Percentiles rank a stretch among this genome's conserved stretches.
Conservation (phyloP, 2,888 invertebrate species). For the Caenorhabditis wallacei region DNA sequence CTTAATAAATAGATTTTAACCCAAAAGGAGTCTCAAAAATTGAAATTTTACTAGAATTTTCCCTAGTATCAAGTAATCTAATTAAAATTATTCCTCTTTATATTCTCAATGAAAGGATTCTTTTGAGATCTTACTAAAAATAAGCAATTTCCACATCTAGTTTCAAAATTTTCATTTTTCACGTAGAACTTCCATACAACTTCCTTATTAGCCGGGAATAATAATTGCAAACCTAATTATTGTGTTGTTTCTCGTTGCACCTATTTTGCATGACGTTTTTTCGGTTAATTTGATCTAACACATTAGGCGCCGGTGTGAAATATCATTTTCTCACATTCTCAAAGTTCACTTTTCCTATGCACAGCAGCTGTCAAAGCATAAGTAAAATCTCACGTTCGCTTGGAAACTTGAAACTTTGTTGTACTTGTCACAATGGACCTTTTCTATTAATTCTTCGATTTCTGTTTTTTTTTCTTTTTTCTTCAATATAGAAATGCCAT, state of each 20-base stretch:
- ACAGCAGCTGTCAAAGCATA: conserved; percentile 31
- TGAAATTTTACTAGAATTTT: no score
- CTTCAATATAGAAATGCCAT: background rate
- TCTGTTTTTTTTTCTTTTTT: background rate
- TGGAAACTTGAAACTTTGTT: conserved; percentile 38
- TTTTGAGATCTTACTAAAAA: no score
- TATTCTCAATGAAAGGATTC: no score
- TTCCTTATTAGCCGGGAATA: conserved; percentile 12
- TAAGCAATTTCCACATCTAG: no score
- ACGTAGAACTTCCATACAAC: background rate
- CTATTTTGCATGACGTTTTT: conserved; percentile 33
- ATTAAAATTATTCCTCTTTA: no score
- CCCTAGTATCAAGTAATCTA: no score
- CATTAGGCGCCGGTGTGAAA: conserved; percentile 19
- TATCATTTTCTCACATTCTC: conserved; percentile 23
- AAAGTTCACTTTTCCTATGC: conserved; percentile 11
- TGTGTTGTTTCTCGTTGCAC: conserved; percentile 14
- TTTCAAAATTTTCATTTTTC: background rate
- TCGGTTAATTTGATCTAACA: conserved; percentile 24
- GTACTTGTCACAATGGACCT: conserved; percentile 26
- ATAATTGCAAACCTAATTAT: conserved; percentile 8
- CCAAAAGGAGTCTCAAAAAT: background rate
- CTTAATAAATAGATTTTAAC: no score
- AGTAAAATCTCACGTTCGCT: conserved; percentile 29
- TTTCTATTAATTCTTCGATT: conserved; percentile 14